Base-by-base conservation (phyloP, 2,797 vertebrate species). In the Notolepis coatsorum region DNA sequence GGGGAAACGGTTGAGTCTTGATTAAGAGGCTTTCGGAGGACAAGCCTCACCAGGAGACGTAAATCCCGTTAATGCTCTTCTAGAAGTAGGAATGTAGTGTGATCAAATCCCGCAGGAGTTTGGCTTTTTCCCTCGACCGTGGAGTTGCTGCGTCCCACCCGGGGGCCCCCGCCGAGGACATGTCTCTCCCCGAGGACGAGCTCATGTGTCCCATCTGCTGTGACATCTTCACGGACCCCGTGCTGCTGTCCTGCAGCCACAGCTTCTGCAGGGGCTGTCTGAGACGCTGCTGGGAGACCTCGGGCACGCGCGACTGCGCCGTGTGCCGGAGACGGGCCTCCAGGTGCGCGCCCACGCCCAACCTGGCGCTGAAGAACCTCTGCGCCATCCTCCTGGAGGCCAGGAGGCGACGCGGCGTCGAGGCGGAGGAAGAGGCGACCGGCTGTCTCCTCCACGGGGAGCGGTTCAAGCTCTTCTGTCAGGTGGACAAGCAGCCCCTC, bases 231-330 rank as follows among this genome's bases (percentile, higher is more conserved):
- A 65, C 51, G 2, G 88, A 93, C 78, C 92, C 92, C 0, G 87
- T 93, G 18, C 64, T 93, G 72, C 80, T 93, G 65, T 49, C 89
- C 1, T 93, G 92, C 21, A 93, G 91, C 75, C 92, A 93, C 86
- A 93, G 92, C 70, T 91, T 93, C 70, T 93, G 92, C 61, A 84
- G 86, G 69, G 50, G n/a, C 31, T 93, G 92, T 35, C 60, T 92
- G 62, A 88, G 84, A 56, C 73, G 55, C 45, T 92, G 68, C 28
- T 90, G 92, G 91, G 82, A 86, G 8, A 69, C 46, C 0, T 33
- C 56, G 0, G 47, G 81, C 3, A n/a, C 69, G 28, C 81, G 83
- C 3, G 84, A 77, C 54, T 93, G 92, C 73, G 89, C 92, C 0
- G 45, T 93, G 1, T 93, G 92, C 79, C 81, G 91, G 69, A 91